Base-by-base conservation (phyloP, 2,888 invertebrate species). In the Allygus modestus region DNA sequence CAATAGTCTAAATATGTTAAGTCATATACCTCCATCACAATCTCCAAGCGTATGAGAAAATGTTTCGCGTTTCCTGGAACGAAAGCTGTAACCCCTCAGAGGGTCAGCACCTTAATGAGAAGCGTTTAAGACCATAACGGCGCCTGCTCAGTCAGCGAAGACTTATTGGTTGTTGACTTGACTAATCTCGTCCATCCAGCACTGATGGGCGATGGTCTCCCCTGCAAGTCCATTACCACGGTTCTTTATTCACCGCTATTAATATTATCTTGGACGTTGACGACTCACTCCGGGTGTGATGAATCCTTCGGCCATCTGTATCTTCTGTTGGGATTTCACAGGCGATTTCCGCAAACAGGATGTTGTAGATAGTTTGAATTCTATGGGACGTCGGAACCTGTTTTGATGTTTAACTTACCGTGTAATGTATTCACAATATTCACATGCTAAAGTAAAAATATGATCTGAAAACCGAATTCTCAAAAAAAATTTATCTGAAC, bases 161-260 rank as follows among this genome's bases (percentile, higher is more conserved):
- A 71, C 71, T 71, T 71, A 71, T 71, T 41, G 71, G 71, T 41
- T 71, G 71, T 71, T 71, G 71, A 71, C 71, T 41, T 71, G 71
- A 71, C 71, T 41, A 71, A 71, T 71, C 37, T 65, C 28, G 65
- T 28, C 65, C 65, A 31, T 31, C 28, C 28, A 26, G 15, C 65
- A 12, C 26, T 58, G 58, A 58, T 58, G 58, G n/a, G 26, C 23
- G 9, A 54, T 17, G 46, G 54, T 23, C 54, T 54, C 54, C 23
- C 7, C 23, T 23, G 54, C 31, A 1, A 5, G 28, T 65, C 65
- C 65, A 65, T 65, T 31, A 31, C 65, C 28, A 28, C 20, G 65
- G 28, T 26, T 12, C 23, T 28, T 9, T 31, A 28, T 65, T 65
- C 65, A n/a, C 28, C 65, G 0, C 28, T 31, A 65, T 65, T 65